Conservation (phyloP, 2,888 invertebrate genomes). For the Baccha elongata region DNA sequence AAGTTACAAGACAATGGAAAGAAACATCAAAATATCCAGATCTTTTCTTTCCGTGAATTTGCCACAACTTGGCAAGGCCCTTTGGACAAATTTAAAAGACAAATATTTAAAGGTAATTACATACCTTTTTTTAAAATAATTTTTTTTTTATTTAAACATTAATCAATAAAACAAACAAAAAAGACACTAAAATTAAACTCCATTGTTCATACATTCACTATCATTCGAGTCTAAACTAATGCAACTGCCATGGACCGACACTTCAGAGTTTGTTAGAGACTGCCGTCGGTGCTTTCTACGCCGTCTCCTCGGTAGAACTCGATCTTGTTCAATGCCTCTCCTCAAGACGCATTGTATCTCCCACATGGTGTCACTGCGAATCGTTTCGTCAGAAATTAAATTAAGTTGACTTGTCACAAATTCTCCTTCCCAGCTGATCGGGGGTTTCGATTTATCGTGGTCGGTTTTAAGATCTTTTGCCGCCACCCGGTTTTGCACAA, state of each 20-base stretch:
- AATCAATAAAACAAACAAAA: not conserved
- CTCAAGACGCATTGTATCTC: slow-evolving; percentile 64
- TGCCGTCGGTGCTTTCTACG: slow-evolving; percentile 31
- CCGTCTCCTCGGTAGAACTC: slow-evolving; percentile 53
- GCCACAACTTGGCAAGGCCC: slow-evolving; percentile 36
- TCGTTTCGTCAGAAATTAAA: slow-evolving; percentile 62
- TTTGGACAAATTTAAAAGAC: slow-evolving; percentile 62
- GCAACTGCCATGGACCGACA: slow-evolving; percentile 44
- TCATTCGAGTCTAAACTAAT: slow-evolving; percentile 60
- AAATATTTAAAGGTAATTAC: slow-evolving; percentile 57
- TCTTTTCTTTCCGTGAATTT: slow-evolving; percentile 54
- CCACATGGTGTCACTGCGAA: slow-evolving; percentile 67
- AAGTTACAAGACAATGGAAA: slow-evolving; percentile 48
- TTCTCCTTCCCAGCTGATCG: slow-evolving; percentile 57
- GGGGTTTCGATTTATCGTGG: not conserved
- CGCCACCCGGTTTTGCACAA: slow-evolving; percentile 52
- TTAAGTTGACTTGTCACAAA: slow-evolving; percentile 59
- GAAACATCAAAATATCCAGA: slow-evolving; percentile 44
- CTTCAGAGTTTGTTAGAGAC: slow-evolving; percentile 48
- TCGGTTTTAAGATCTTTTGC: slow-evolving; percentile 13
- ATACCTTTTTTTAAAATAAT: too few species aligned
- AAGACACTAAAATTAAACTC: not conserved
- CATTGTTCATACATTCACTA: slow-evolving; percentile 3
- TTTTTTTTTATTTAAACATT: slow-evolving; percentile 26
- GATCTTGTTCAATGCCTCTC: slow-evolving; percentile 62